Evolutionary conservation across 2,888 invertebrate species (phyloP), one percentile per base, ranked within the genome.

Genomic region (Ornithoptera alexandrae): DNA sequence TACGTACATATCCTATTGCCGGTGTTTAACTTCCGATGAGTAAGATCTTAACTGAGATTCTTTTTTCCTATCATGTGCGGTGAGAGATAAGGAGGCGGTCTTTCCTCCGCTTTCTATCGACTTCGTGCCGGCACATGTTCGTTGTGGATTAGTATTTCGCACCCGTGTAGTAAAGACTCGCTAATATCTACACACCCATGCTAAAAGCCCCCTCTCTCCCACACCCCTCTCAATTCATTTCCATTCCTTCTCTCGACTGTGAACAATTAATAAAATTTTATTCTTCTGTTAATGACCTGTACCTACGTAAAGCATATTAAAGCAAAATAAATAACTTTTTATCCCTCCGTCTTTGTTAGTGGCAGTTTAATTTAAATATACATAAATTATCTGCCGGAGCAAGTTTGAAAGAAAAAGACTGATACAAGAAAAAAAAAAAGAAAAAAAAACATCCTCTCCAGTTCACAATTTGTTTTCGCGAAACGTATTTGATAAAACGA

Each of bases 1-100:
- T 50, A 81, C 77, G 79, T 76, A 76, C 75, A 73, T 73, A 81
- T 79, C 80, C 79, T 79, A 81, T 79, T 77, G 76, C 78, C 79
- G 80, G 77, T 77, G 46, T 53, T 53, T 50, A 50, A 46, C 20
- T 59, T 59, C 60, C 60, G 79, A 76, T 81, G 72, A 76, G 77
- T 79, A 65, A 65, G 62, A 58, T 57, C 17, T 70, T 20, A 42
- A 79, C 74, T 76, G 75, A 77, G 78, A 74, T 80, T 70, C 76
- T 76, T 79, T 20, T 62, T 57, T 57, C 36, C 22, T n/a, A 5
- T 39, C 18, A 65, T 46, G 65, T 20, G 22, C 17, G 42, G 56
- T 22, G n/a, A 39, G 39, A 36, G 17, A 18, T 39, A 42, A 22
- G 50, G n/a, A 39, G n/a, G 22, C 39, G 46, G 39, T 24, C 53